Base-by-base conservation (phyloP, 1,140 invertebrate genomes). In the Maniola jurtina region DNA sequence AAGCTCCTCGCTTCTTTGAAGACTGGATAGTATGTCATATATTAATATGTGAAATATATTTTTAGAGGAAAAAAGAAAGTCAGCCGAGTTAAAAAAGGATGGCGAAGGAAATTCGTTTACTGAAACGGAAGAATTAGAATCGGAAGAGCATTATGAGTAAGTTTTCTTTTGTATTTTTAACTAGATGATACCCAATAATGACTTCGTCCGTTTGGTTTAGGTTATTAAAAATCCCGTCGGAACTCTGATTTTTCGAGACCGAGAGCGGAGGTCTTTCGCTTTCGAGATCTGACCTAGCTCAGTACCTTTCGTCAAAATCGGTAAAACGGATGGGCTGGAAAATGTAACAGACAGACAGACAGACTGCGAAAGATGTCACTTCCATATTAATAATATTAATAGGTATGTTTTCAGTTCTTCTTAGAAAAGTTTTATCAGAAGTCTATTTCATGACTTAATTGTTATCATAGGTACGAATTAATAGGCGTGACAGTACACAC, bases 401-500 rank as follows among this genome's bases (percentile, higher is more conserved):
- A 42, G 13, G 11, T 55, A 10, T 10, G 33, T 25, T 25, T 25
- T 25, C 1, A 25, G 25, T 25, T 25, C 25, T 25, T 2, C 1
- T 25, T 25, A 25, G 25, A 2, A 1, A 2, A 4, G 1, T 1
- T 34, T 36, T 13, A 35, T 57, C 33, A 11, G 7, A n/a, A 4
- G 2, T 6, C 94, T 91, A 9, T 42, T 10, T 42, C 40, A 10
- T 10, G 13, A 42, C 13, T 42, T 1, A 1, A 42, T 13, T 13
- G 40, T 42, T 42, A 42, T 7, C 15, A n/a, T 79, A 96, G 97
- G 71, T 99, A 99, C 89, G 97, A 98, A 86, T 88, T 99, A 64
- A 98, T 98, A 68, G 98, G 98, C 25, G 97, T 99, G 0, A 99
- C 98, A 0, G 98, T 99, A 0, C 98, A 99, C 87, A 98, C 98